Evolutionary conservation across 2,888 invertebrate species (phyloP).

Genomic region (Apamea monoglypha): DNA sequence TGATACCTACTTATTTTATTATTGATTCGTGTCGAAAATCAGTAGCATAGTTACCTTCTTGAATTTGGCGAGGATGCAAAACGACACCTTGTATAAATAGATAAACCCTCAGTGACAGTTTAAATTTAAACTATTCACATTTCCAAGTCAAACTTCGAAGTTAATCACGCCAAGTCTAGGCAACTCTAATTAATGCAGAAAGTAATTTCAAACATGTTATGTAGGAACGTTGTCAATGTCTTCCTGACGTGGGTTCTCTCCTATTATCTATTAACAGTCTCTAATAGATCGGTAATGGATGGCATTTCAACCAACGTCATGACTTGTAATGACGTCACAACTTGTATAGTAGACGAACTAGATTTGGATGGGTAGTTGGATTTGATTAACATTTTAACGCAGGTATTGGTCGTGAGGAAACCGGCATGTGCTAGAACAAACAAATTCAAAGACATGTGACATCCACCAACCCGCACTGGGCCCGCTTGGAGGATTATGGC

Average conservation of each 20-base stretch:
- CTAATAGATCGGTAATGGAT: constrained; percentile 65
- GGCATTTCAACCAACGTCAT: constrained; percentile 45
- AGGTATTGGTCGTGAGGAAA: neutral
- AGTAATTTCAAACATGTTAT: constrained; percentile 46
- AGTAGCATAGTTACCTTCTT: too few relatives aligned
- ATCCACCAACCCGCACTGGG: too few relatives aligned
- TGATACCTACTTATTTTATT: too few relatives aligned
- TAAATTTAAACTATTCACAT: constrained; percentile 25
- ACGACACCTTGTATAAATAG: too few relatives aligned
- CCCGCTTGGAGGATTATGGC: too few relatives aligned
- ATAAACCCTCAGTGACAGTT: neutral
- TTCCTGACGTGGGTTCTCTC: constrained; percentile 36
- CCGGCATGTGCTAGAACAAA: too few relatives aligned
- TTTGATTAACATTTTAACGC: constrained; percentile 46
- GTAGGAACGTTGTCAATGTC: constrained; percentile 38
- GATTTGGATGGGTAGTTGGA: constrained; percentile 11
- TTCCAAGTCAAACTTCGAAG: constrained; percentile 6
- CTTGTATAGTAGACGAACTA: neutral
- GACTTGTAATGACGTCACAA: constrained; percentile 36
- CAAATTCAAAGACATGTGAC: too few relatives aligned
- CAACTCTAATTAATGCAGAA: constrained; percentile 54
- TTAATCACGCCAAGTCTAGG: constrained; percentile 23
- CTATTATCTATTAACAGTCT: constrained; percentile 60
- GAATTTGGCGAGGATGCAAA: too few relatives aligned
- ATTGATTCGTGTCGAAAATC: too few relatives aligned